These are phyloP conservation scores for Tapirus indicus DNA, from an alignment of 2,797 vertebrate genomes.

Conservation along the genomic window DNA sequence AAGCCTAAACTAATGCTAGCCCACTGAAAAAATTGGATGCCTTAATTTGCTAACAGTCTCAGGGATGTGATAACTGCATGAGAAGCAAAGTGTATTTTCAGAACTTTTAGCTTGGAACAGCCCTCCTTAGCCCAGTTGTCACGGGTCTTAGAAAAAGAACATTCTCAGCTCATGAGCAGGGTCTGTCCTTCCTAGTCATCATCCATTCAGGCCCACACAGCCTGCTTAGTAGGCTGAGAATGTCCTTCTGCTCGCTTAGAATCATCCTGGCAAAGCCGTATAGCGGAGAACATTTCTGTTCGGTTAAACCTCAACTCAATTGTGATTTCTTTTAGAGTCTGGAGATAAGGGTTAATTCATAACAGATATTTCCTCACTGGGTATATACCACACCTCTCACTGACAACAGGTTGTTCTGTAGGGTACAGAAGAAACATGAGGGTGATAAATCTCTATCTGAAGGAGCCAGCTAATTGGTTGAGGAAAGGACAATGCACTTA, in stretches of 20 bases:
- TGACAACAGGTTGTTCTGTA: neutral
- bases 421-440: neutral
- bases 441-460: neutral
- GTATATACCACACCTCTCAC: neutral
- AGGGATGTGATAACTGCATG: neutral
- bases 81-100: constrained; percentile 64
- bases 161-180: neutral
- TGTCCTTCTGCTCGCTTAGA: neutral
- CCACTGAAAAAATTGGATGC: neutral
- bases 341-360: neutral
- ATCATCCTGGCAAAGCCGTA: neutral
- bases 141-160: too few species aligned
- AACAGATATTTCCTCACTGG: neutral
- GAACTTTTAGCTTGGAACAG: neutral
- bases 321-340: constrained; percentile 43
- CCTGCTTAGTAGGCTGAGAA: neutral
- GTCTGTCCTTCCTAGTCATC: neutral
- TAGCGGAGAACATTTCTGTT: neutral
- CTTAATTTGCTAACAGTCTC: constrained; percentile 49
- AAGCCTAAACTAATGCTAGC: neutral
- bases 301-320: neutral
- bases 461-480: neutral
- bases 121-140: neutral
- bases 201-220: neutral
- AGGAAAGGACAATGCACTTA: neutral